Conservation (phyloP, 2,888 invertebrate species). For the Pilophorus perplexus region DNA sequence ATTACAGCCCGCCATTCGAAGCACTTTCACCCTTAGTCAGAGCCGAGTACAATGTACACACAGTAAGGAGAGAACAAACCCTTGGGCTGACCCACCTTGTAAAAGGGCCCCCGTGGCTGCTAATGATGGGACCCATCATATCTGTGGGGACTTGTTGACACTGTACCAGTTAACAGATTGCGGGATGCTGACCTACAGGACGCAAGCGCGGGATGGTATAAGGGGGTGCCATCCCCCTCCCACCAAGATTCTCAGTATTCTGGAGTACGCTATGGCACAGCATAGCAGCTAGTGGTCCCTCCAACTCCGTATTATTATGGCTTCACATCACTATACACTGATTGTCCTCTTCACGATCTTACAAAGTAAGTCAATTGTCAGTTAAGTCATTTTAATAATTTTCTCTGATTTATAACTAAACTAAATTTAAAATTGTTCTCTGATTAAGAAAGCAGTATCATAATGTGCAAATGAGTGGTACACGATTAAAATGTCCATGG, state of each 20-base stretch:
- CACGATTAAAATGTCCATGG: too few species aligned
- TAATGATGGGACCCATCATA: conserved; percentile 20
- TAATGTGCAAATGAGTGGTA: too few species aligned
- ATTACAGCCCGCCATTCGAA: too few species aligned
- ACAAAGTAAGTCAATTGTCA: conserved; percentile 22
- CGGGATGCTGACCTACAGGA: conserved; percentile 21
- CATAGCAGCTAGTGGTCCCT: conserved; percentile 34
- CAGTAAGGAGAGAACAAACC: conserved; percentile 13
- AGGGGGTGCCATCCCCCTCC: conserved; percentile 25
- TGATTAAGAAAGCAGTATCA: too few species aligned
- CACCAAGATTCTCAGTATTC: conserved; percentile 23
- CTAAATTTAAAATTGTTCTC: too few species aligned
- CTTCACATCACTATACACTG: conserved; percentile 32
- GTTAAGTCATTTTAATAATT: too few species aligned
- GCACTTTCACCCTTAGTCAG: too few species aligned
- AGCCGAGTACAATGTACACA: too few species aligned
- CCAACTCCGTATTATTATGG: conserved; percentile 35
- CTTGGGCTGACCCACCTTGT: conserved; percentile 11
- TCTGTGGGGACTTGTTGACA: conserved; percentile 32
- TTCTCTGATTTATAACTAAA: too few species aligned
- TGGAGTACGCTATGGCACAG: conserved; percentile 37
- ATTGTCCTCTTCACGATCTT: conserved; percentile 38
- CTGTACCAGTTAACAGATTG: conserved; percentile 38
- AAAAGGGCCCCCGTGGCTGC: conserved; percentile 12
- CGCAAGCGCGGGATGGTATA: conserved; percentile 33